Evolutionary conservation across 1,140 invertebrate species (phyloP).

Genomic region (Hormaphis cornu): DNA sequence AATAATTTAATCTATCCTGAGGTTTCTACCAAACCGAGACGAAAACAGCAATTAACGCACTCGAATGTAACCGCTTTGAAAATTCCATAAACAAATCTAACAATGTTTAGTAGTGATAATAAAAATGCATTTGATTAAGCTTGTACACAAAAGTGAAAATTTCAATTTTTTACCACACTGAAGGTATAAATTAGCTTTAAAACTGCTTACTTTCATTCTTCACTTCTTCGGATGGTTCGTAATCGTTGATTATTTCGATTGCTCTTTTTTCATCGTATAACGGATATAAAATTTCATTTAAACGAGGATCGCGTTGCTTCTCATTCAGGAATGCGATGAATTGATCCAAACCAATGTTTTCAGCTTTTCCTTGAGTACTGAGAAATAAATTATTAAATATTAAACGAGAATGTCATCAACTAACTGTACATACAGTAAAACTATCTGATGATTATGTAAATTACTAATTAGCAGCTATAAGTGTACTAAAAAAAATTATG

Average conservation of each 20-base stretch:
- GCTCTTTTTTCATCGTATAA: constrained; percentile 92
- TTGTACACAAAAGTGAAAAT: too few species aligned
- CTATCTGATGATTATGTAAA: background rate
- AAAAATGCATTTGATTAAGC: too few species aligned
- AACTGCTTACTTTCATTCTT: constrained; percentile 60
- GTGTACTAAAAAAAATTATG: too few species aligned
- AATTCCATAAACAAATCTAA: too few species aligned
- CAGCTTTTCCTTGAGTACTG: constrained; percentile 82
- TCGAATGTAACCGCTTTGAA: too few species aligned
- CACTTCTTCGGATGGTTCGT: constrained; percentile 79
- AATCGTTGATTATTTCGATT: constrained; percentile 84
- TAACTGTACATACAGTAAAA: background rate
- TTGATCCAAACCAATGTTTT: constrained; percentile 75
- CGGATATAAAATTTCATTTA: constrained; percentile 98
- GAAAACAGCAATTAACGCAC: too few species aligned
- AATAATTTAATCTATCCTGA: too few species aligned
- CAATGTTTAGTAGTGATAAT: too few species aligned
- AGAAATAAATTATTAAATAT: constrained; percentile 35
- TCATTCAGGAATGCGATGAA: constrained; percentile 95
- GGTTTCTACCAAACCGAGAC: too few species aligned
- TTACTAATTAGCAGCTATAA: background rate
- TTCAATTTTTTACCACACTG: too few species aligned
- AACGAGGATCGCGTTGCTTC: constrained; percentile 92
- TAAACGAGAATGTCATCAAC: background rate
- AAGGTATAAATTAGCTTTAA: background rate